Conservation (phyloP, 2,888 invertebrate genomes). For the Acronicta leporina region DNA sequence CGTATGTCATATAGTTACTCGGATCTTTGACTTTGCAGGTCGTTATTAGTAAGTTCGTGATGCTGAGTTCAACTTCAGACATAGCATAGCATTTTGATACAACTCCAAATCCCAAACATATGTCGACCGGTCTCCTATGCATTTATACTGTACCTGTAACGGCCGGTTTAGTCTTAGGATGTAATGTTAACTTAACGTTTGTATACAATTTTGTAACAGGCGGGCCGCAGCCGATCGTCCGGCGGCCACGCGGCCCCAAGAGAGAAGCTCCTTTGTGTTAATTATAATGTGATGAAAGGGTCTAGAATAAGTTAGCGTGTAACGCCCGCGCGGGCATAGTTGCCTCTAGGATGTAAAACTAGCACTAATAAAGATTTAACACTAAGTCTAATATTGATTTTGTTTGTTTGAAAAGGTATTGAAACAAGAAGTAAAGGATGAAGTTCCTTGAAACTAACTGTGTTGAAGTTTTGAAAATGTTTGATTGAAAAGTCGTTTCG, state of each 20-base stretch:
- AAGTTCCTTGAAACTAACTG: slow-evolving; percentile 90
- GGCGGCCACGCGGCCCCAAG: slow-evolving; percentile 52
- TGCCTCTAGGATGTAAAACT: slow-evolving; percentile 85
- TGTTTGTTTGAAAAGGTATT: slow-evolving; percentile 95
- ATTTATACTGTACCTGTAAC: slow-evolving; percentile 79
- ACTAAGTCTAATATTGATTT: slow-evolving; percentile 91
- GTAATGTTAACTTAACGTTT: slow-evolving; percentile 43
- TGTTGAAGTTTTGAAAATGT: slow-evolving; percentile 89
- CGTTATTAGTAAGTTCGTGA: slow-evolving; percentile 87
- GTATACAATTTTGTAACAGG: slow-evolving; percentile 38
- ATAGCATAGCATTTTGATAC: slow-evolving; percentile 79
- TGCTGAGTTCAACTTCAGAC: slow-evolving; percentile 79
- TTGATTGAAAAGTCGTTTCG: slow-evolving; percentile 85
- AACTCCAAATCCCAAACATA: slow-evolving; percentile 70
- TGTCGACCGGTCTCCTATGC: slow-evolving; percentile 77
- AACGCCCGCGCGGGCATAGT: slow-evolving; percentile 72
- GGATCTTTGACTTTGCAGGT: slow-evolving; percentile 89
- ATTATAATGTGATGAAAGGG: slow-evolving; percentile 69
- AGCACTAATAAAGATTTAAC: slow-evolving; percentile 85
- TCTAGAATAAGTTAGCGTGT: slow-evolving; percentile 80
- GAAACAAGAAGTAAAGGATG: slow-evolving; percentile 95
- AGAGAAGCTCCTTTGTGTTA: slow-evolving; percentile 58
- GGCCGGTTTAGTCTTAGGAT: slow-evolving; percentile 63
- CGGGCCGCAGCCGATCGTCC: slow-evolving; percentile 50
- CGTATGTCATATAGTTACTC: slow-evolving; percentile 78